Base-by-base conservation (phyloP, 2,797 vertebrate genomes). In the Graptemys geographica region DNA sequence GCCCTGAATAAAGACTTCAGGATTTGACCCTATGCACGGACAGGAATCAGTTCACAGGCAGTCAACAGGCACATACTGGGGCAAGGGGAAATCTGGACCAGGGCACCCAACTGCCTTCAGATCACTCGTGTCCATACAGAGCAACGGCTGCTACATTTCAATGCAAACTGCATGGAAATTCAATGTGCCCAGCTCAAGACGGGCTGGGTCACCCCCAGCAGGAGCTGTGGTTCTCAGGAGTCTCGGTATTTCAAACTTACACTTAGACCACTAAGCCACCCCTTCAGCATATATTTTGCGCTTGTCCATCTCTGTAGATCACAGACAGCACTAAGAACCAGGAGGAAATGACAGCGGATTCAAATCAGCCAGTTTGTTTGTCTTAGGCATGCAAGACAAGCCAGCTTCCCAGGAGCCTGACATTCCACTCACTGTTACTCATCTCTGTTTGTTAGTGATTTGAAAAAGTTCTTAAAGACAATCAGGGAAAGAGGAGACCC, bases 301-400 rank as follows among this genome's bases (percentile, higher is more conserved):
- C 47, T 81, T 92, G 10, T 56, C 81, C 57, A 79, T 5, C 11
- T 3, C 81, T 84, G 80, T 62, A 92, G 90, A 78, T 21, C 82
- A 79, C 1, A 90, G 78, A 19, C 53, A 80, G 90, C 78, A 8
- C 21, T 0, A 2, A 85, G 90, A 28, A 62, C 21, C 23, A 21
- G 83, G 79, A 97, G 97, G 97, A 97, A 97, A 97, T 97, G 90
- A 87, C 5, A 97, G 87, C 92, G 87, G 76, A 72, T 93, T 90
- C 95, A 74, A 83, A 95, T 97, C 97, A 87, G 84, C 11, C 82
- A 3, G 18, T 1, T 49, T n/a, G 79, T 25, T 76, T 86, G 74
- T 65, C 84, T 91, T 27, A 55, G 23, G 49, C 72, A 49, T 11
- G 57, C 0, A 5, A 85, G 57, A 59, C 72, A 85, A 92, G 6